Base-by-base conservation (phyloP, 2,888 invertebrate genomes). In the Endomychus coccineus region DNA sequence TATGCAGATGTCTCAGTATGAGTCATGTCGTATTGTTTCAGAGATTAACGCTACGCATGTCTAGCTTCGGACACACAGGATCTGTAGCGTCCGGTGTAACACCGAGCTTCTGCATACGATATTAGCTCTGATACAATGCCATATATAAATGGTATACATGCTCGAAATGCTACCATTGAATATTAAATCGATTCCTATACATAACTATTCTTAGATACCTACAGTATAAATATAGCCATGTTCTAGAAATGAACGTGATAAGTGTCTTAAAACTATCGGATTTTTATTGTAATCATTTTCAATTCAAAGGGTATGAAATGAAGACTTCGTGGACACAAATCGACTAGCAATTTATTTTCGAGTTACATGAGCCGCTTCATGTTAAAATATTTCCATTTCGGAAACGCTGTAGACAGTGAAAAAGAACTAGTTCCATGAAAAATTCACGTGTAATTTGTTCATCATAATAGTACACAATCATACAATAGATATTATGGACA, bases 41-140 rank as follows among this genome's bases (percentile, higher is more conserved):
- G 19, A 24, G 27, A 28, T 28, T 10, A 34, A 33, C 19, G 38
- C 23, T 16, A 23, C 19, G 16, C 38, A 34, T 38, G 33, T 34
- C 37, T 36, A 24, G 16, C 31, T 38, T 34, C 39, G 39, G 40
- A 35, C 34, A 36, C 36, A 36, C 35, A 40, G 40, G 36, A 40
- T 40, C 40, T 40, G 40, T 40, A 37, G 40, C 37, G 37, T 40
- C 40, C 40, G 40, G 40, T 34, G 33, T 15, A 36, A 19, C 24
- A 21, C 21, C n/a, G 32, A 6, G 32, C 17, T 21, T 13, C 15
- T 40, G 40, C 40, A 40, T 40, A 40, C 40, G 32, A 25, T 34
- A 35, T 39, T 13, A 39, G 34, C 22, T 23, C 38, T 12, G n/a
- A 21, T 30, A 25, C 37, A 24, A 12, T 29, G 31, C 28, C 21